Evolutionary conservation across 2,797 vertebrate genomes (phyloP).

Genomic region (Aphelocoma californica): DNA sequence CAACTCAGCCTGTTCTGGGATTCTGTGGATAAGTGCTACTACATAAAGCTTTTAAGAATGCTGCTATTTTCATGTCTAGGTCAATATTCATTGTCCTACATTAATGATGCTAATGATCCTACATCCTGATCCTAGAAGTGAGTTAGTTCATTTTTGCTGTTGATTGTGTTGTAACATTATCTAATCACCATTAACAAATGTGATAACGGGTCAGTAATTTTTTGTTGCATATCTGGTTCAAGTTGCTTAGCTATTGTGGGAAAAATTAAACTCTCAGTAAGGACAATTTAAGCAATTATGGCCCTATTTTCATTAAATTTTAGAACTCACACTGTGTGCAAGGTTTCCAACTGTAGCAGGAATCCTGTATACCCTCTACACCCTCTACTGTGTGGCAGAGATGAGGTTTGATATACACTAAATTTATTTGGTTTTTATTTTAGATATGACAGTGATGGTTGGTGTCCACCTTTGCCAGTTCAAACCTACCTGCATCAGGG

Average conservation of each 20-base stretch:
- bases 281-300: background rate
- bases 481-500: conserved; percentile 98
- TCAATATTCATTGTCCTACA: background rate
- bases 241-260: background rate
- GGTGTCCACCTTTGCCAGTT: conserved; percentile 93
- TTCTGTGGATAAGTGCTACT: background rate
- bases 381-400: background rate
- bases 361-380: background rate
- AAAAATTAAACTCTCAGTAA: background rate
- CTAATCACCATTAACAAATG: conserved; percentile 28
- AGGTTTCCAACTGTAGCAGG: background rate
- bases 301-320: background rate
- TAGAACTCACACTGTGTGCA: background rate
- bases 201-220: conserved; percentile 4
- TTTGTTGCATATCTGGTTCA: background rate
- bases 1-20: background rate
- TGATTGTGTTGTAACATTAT: conserved; percentile 5
- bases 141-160: conserved; percentile 41
- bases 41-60: background rate
- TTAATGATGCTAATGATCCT: background rate
- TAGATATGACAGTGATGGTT: conserved; percentile 96
- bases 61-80: background rate
- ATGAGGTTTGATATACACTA: background rate
- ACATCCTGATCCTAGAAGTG: background rate
- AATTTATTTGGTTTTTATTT: conserved; percentile 34